A percentile compares a stretch with the other conserved stretches of the same genome.
These are phyloP conservation scores for Sweltsa coloradensis DNA, from an alignment of 1,140 invertebrate species.

Conservation along the genomic window DNA sequence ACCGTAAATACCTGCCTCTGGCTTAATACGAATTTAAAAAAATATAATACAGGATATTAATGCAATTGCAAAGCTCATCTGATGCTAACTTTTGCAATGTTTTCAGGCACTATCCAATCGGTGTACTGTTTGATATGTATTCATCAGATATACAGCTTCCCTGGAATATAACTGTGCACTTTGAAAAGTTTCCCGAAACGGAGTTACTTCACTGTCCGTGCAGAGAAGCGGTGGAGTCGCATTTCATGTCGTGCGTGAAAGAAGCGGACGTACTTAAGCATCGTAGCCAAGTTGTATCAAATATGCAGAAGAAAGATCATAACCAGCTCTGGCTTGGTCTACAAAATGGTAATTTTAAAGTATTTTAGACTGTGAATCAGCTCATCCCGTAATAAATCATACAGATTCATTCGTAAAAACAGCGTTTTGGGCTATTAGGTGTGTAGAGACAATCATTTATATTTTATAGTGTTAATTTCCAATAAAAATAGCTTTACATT, in stretches of 20 bases:
- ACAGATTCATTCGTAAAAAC: too few relatives aligned
- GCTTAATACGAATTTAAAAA: too few relatives aligned
- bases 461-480: too few relatives aligned
- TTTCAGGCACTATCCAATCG: constrained; percentile 84
- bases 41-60: too few relatives aligned
- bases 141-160: constrained; percentile 62
- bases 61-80: too few relatives aligned
- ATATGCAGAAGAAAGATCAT: constrained; percentile 97
- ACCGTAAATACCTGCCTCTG: too few relatives aligned
- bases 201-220: constrained; percentile 59
- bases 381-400: too few relatives aligned
- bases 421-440: too few relatives aligned
- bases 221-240: constrained; percentile 82
- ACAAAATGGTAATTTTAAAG: constrained; percentile 83
- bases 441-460: too few relatives aligned
- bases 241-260: constrained; percentile 92
- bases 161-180: constrained; percentile 92
- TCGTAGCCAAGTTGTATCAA: constrained; percentile 75
- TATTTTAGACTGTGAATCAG: too few relatives aligned
- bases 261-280: constrained; percentile 97
- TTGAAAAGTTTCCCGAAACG: constrained; percentile 79
- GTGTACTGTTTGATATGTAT: constrained; percentile 81
- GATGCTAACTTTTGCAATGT: constrained; percentile 7
- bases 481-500: too few relatives aligned
- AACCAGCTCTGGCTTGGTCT: constrained; percentile 92